phyloP scores from a whole-genome alignment of 2,113 vertebrate species.

The Clinocottus analis region DNA sequence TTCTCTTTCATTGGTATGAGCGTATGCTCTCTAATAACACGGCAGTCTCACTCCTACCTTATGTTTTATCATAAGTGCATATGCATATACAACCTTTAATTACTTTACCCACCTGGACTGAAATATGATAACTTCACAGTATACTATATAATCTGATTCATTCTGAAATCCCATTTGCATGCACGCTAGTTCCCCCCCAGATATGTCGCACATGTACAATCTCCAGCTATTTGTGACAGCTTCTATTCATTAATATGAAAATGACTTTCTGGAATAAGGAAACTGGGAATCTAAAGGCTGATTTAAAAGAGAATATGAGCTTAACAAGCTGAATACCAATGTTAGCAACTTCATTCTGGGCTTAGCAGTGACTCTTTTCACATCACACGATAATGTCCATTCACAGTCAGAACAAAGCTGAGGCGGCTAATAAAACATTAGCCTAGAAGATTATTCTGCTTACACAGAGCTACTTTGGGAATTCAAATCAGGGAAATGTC shows the following conservation, averaged over 20 bases:
- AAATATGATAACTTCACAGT: constrained; percentile 32
- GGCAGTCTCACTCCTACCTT: not conserved
- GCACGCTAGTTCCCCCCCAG: not conserved
- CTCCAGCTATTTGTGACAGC: constrained; percentile 26
- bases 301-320: constrained; percentile 51
- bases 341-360: constrained; percentile 53
- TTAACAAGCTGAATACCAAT: constrained; percentile 61
- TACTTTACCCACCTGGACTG: constrained; percentile 13
- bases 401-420: constrained; percentile 64
- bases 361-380: constrained; percentile 51
- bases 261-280: constrained; percentile 46
- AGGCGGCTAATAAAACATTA: constrained; percentile 69
- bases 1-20: constrained; percentile 18
- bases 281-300: constrained; percentile 42
- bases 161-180: constrained; percentile 50
- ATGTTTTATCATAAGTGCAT: constrained; percentile 10
- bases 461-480: constrained; percentile 48
- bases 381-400: constrained; percentile 54
- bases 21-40: not conserved
- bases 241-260: constrained; percentile 57
- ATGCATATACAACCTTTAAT: constrained; percentile 39
- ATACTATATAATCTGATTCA: constrained; percentile 46
- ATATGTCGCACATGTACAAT: constrained; percentile 15
- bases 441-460: constrained; percentile 57
- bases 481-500: constrained; percentile 65